Percentiles rank a stretch among this genome's conserved stretches.
phyloP scores from a whole-genome alignment of 92 coral and sea anemone species.

The Ricordea florida region DNA sequence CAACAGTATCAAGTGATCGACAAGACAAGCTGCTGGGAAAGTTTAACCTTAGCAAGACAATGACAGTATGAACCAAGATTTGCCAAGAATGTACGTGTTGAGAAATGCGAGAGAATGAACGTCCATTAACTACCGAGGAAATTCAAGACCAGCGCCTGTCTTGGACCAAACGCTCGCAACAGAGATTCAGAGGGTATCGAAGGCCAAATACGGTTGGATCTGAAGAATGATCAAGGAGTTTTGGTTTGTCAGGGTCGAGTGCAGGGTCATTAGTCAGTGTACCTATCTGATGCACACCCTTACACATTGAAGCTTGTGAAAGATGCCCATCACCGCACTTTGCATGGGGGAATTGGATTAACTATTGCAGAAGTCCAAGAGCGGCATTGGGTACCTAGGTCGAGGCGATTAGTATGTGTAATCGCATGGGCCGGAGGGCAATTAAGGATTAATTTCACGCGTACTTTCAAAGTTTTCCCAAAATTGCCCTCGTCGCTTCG shows the following conservation, averaged over 20 bases:
- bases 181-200: neutral
- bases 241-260: neutral
- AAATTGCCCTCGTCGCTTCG: no score
- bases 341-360: conserved; percentile 20
- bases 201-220: neutral
- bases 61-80: neutral
- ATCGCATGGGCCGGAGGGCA: no score
- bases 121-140: neutral
- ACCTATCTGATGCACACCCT: neutral
- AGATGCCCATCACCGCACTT: conserved; percentile 4
- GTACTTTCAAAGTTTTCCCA: no score
- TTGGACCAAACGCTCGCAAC: conserved; percentile 1
- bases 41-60: neutral
- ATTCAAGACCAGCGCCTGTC: conserved; percentile 10
- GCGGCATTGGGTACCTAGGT: conserved; percentile 20
- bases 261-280: neutral
- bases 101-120: neutral
- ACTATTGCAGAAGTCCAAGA: conserved; percentile 6
- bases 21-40: neutral
- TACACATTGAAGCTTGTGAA: neutral
- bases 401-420: neutral
- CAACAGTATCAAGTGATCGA: neutral
- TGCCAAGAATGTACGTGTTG: neutral
- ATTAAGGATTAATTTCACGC: no score
- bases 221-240: neutral